A percentile compares a stretch with the other conserved stretches of the same genome.
phyloP scores from a whole-genome alignment of 2,113 vertebrate species.

The Cacatua alba region DNA sequence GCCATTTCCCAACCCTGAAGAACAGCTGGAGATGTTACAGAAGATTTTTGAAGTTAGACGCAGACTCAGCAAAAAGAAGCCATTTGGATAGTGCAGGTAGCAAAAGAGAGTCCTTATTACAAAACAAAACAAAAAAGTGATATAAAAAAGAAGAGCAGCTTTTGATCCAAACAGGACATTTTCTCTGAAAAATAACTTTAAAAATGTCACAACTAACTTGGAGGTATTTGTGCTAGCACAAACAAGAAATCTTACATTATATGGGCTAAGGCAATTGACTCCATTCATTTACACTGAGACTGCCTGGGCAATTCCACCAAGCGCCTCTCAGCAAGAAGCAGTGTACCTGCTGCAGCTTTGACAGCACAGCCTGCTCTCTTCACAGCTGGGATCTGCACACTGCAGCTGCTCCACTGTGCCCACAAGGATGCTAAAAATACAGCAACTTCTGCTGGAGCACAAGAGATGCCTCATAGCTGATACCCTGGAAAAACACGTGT shows the following conservation, averaged over 20 bases:
- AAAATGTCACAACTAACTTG: not conserved
- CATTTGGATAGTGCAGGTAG: not conserved
- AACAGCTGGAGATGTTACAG: not conserved
- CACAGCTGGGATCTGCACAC: not conserved
- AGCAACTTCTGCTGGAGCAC: not conserved
- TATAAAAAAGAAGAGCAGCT: not conserved
- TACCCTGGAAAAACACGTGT: not conserved
- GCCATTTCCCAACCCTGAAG: not conserved
- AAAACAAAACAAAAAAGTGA: not conserved
- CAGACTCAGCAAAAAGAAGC: not conserved
- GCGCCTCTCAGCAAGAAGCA: not conserved
- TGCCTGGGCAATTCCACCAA: not conserved
- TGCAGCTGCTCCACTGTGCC: not conserved
- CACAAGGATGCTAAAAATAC: not conserved
- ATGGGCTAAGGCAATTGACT: not conserved
- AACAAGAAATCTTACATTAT: not conserved
- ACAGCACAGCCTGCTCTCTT: not conserved
- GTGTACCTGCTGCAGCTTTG: not conserved
- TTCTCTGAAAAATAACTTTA: not conserved
- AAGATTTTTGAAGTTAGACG: not conserved
- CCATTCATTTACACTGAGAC: not conserved
- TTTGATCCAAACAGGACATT: not conserved
- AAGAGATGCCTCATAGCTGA: not conserved
- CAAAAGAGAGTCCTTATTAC: not conserved
- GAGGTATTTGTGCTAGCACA: not conserved